Evolutionary conservation across 2,797 vertebrate genomes (phyloP), one percentile per base, ranked within the genome.

Genomic region (Danio albolineatus): DNA sequence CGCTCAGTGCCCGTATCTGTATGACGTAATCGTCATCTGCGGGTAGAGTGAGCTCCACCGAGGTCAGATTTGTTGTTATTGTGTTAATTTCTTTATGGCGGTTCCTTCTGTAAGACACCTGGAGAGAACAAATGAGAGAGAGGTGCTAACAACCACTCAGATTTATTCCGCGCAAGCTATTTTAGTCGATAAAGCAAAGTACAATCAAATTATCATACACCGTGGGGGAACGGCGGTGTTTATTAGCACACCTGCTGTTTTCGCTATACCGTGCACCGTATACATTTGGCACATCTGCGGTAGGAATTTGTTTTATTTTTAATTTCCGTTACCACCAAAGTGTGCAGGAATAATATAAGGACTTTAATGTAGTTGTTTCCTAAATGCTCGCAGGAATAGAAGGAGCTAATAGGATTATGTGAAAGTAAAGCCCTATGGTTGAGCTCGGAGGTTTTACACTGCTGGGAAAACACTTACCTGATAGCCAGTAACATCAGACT

Each of bases 401-500:
- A 65, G 39, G 16, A 56, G 60, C 69, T 79, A 64, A 73, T 57
- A 38, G 5, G 59, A 64, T 79, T 79, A 79, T 79, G 49, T 62
- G 78, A 79, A 73, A 48, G 64, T 36, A 65, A 79, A 65, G 39
- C 78, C 41, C 8, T 46, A 39, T 16, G 48, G 69, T 73, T 79
- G 56, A 73, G 46, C 43, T 39, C 54, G 16, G 72, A 77, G 44
- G 56, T 43, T 84, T 44, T 39, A 28, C 65, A 54, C 70, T 61
- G 73, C 21, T 64, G 76, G 82, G n/a, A 41, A 28, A 70, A 21
- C 75, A 85, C 94, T 93, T 89, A 97, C 97, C 91, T 97, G 96
- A 88, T 99, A 99, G 4, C 97, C 97, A 9, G 90, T 97, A 85
- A 98, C 97, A 83, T 97, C 95, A 0, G 97, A 97, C 89, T 99